These are phyloP conservation scores for Porphyrio hochstetteri DNA, from an alignment of 2,113 vertebrate species.

Conservation along the genomic window DNA sequence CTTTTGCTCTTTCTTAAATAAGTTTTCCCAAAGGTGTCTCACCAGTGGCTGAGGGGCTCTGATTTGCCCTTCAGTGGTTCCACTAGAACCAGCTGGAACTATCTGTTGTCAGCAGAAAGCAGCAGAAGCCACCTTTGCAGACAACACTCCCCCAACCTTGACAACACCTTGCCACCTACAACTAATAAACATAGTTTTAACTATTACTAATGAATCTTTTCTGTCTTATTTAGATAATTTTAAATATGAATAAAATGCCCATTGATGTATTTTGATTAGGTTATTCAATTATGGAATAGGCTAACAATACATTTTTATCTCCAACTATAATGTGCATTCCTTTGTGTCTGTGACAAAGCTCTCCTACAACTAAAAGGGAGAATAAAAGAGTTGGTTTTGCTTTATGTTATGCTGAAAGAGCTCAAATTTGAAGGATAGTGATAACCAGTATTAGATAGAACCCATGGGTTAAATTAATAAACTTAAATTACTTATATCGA, in stretches of 20 bases:
- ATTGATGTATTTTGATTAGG: not conserved
- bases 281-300: not conserved
- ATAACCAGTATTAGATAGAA: not conserved
- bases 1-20: not conserved
- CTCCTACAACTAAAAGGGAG: not conserved
- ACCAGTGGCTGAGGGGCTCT: fast-evolving
- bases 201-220: not conserved
- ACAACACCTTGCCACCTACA: not conserved
- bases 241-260: not conserved
- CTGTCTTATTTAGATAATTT: not conserved
- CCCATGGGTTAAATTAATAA: not conserved
- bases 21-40: not conserved
- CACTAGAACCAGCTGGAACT: not conserved
- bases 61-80: not conserved
- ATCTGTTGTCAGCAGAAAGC: not conserved
- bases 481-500: not conserved
- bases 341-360: not conserved
- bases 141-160: too few relatives aligned
- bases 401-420: not conserved
- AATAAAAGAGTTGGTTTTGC: not conserved
- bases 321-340: not conserved
- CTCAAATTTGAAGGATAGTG: not conserved
- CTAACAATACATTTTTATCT: not conserved
- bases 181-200: not conserved
- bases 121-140: not conserved